Evolutionary conservation across 2,113 vertebrate species (phyloP).

Genomic region (Salminus brasiliensis): DNA sequence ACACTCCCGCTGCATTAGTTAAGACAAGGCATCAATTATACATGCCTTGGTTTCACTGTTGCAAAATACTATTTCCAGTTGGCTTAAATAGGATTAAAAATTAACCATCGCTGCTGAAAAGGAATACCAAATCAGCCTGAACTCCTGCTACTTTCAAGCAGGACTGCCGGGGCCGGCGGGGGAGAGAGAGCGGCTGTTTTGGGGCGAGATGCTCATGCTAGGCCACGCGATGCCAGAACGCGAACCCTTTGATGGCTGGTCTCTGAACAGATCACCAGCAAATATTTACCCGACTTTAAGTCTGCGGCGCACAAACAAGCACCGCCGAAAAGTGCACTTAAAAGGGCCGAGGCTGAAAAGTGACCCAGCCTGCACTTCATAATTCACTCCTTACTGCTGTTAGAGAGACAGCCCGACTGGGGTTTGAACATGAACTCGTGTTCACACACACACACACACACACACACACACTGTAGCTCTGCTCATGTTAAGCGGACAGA

Average conservation of each 20-base stretch:
- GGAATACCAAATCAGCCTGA: conserved; percentile 56
- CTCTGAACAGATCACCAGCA: conserved; percentile 37
- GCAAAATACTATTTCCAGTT: conserved; percentile 63
- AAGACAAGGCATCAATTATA: conserved; percentile 60
- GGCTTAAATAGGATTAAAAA: conserved; percentile 63
- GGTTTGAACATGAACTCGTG: background rate
- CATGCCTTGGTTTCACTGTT: conserved; percentile 61
- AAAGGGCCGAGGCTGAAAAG: conserved; percentile 4
- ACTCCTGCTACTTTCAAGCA: conserved; percentile 46
- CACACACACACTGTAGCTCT: conserved; percentile 12
- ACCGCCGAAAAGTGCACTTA: conserved; percentile 27
- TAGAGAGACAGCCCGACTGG: background rate
- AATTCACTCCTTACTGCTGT: conserved; percentile 15
- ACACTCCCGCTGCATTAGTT: conserved; percentile 52
- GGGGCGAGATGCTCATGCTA: background rate
- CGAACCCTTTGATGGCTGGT: conserved; percentile 45
- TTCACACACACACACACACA: background rate
- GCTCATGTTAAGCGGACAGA: background rate
- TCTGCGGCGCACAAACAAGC: conserved; percentile 38
- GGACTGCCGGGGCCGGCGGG: conserved; percentile 16
- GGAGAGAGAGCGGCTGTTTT: conserved; percentile 25
- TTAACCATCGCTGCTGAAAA: conserved; percentile 60
- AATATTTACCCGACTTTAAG: conserved; percentile 49
- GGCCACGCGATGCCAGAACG: conserved; percentile 20
- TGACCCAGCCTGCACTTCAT: conserved; percentile 20